Conservation (phyloP, 2,888 invertebrate species). For the Noctua comes region DNA sequence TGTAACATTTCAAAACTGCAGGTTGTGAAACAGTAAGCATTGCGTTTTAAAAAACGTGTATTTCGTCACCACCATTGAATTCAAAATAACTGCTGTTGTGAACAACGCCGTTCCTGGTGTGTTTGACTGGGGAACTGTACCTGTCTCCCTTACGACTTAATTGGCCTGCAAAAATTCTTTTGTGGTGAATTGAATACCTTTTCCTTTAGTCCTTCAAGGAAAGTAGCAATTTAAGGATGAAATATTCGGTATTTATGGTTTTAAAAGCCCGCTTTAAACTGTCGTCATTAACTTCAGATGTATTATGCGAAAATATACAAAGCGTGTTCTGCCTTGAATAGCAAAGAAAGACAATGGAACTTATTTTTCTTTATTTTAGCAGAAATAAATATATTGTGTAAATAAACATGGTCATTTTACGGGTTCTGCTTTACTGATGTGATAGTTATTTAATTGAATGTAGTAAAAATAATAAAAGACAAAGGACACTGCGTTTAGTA, state of each 20-base stretch:
- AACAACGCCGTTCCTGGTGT: conserved; percentile 26
- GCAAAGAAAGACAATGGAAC: conserved; percentile 43
- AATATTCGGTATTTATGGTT: conserved; percentile 44
- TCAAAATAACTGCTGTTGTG: conserved; percentile 44
- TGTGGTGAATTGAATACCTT: conserved; percentile 44
- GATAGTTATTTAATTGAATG: conserved; percentile 29
- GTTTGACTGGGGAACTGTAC: conserved; percentile 36
- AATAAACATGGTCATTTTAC: conserved; percentile 40
- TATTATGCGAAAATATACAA: conserved; percentile 48
- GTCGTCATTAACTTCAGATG: conserved; percentile 41
- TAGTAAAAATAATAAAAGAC: conserved; percentile 23
- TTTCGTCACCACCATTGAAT: conserved; percentile 55
- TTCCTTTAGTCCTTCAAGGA: conserved; percentile 50
- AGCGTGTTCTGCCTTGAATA: conserved; percentile 29
- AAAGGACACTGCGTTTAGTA: conserved; percentile 31
- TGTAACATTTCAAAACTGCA: conserved; percentile 53
- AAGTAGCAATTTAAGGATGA: conserved; percentile 48
- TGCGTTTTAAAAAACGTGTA: conserved; percentile 47
- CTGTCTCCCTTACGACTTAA: conserved; percentile 52
- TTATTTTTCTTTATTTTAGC: conserved; percentile 43
- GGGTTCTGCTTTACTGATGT: conserved; percentile 24
- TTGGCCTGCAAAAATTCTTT: conserved; percentile 54
- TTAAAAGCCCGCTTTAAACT: conserved; percentile 32
- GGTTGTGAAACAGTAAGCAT: conserved; percentile 46
- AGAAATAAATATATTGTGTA: conserved; percentile 39